Evolutionary conservation across 2,797 vertebrate genomes (phyloP).

Genomic region (Cephalopachus bancanus): DNA sequence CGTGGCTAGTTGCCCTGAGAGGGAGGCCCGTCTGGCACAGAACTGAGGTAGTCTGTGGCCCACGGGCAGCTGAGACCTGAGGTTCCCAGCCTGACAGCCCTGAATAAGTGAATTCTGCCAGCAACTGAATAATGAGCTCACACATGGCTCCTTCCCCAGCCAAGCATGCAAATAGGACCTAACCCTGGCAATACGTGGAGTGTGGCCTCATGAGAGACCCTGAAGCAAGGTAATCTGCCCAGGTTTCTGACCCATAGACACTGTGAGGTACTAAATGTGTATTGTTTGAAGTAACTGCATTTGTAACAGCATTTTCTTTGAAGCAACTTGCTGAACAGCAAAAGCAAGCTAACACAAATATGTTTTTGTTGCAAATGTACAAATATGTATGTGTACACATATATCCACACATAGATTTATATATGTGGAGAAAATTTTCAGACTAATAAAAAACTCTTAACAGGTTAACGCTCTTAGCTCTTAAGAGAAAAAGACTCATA

Average conservation of each 20-base stretch:
- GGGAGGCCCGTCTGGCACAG: not conserved
- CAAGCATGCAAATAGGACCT: not conserved
- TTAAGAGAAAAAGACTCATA: conserved; percentile 15
- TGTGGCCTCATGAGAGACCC: not conserved
- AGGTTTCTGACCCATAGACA: not conserved
- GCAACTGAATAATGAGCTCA: not conserved
- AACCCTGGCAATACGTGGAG: not conserved
- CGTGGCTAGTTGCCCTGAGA: not conserved
- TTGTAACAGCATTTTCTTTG: not conserved
- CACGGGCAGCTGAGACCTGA: not conserved
- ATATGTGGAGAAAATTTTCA: not conserved
- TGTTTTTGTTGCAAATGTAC: conserved; percentile 7
- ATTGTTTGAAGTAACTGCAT: not conserved
- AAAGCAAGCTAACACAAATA: not conserved
- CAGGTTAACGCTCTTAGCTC: not conserved
- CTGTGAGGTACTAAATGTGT: not conserved
- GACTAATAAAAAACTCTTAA: not conserved
- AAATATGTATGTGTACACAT: not conserved
- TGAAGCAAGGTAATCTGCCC: not conserved
- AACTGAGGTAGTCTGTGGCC: not conserved
- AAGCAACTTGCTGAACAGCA: not conserved
- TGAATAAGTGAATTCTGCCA: not conserved
- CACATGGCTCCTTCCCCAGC: not conserved
- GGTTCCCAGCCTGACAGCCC: not conserved
- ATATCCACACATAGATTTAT: not conserved